Conservation (phyloP, 1,140 invertebrate species). For the Ceratina calcarata region DNA sequence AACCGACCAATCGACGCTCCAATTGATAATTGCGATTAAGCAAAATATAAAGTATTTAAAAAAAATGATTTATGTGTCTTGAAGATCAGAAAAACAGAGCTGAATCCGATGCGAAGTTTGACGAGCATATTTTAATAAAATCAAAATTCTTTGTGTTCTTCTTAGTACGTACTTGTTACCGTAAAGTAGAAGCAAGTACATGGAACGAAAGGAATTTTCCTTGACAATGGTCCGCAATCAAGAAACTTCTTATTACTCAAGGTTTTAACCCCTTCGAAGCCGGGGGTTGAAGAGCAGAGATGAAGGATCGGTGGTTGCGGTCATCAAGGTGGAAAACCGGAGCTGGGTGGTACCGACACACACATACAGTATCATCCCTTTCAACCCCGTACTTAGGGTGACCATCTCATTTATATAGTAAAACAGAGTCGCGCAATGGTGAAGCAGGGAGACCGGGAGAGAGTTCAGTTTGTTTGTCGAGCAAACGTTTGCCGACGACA, state of each 20-base stretch:
- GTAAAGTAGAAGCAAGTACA: no score
- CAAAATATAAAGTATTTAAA: no score
- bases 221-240: neutral
- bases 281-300: slow-evolving; percentile 40
- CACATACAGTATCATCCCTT: slow-evolving; percentile 69
- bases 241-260: slow-evolving; percentile 48
- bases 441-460: slow-evolving; percentile 62
- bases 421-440: slow-evolving; percentile 70
- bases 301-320: slow-evolving; percentile 63
- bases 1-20: no score
- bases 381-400: slow-evolving; percentile 69
- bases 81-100: no score
- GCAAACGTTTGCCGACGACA: slow-evolving; percentile 81
- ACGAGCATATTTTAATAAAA: no score
- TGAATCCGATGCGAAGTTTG: no score
- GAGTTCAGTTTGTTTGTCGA: slow-evolving; percentile 79
- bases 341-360: slow-evolving; percentile 49
- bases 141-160: no score
- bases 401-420: slow-evolving; percentile 75
- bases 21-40: no score
- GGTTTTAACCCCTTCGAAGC: slow-evolving; percentile 15
- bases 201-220: neutral
- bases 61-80: no score
- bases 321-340: slow-evolving; percentile 56
- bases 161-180: no score